These are phyloP conservation scores for Solen grandis DNA, from an alignment of 1,140 invertebrate genomes.

Conservation along the genomic window DNA sequence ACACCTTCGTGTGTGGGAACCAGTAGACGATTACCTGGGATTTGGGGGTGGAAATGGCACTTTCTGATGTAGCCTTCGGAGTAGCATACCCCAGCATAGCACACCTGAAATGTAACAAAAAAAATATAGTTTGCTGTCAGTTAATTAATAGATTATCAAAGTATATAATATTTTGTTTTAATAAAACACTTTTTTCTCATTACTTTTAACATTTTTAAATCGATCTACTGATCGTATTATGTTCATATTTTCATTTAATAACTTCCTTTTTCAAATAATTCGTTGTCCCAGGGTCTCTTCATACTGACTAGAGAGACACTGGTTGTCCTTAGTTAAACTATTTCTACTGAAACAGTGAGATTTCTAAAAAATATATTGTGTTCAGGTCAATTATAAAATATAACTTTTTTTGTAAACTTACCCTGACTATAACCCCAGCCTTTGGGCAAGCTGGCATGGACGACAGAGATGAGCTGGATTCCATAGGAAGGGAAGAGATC, in stretches of 20 bases:
- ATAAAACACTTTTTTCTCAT: not conserved
- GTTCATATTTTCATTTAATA: no score
- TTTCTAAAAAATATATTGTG: no score
- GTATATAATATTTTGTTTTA: not conserved
- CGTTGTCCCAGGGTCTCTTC: no score
- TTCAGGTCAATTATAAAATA: no score
- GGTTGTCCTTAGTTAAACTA: no score
- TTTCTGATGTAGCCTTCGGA: constrained; percentile 70
- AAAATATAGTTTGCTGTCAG: not conserved
- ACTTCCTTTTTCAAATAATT: no score
- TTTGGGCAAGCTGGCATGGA: constrained; percentile 44
- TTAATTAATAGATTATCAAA: not conserved
- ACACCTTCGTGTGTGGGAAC: constrained; percentile 61
- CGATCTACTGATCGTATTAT: no score
- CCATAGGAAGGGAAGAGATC: constrained; percentile 49
- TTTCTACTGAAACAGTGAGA: no score
- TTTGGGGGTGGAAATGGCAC: constrained; percentile 63
- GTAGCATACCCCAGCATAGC: constrained; percentile 73
- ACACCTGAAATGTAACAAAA: constrained; percentile 63
- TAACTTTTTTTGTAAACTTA: no score
- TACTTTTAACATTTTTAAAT: not conserved
- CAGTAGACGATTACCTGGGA: constrained; percentile 70
- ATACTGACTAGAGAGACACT: no score
- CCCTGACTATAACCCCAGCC: constrained; percentile 47
- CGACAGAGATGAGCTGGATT: constrained; percentile 21